Evolutionary conservation across 2,888 invertebrate species (phyloP), one percentile per base, ranked within the genome.

Genomic region (Drosophila dives): DNA sequence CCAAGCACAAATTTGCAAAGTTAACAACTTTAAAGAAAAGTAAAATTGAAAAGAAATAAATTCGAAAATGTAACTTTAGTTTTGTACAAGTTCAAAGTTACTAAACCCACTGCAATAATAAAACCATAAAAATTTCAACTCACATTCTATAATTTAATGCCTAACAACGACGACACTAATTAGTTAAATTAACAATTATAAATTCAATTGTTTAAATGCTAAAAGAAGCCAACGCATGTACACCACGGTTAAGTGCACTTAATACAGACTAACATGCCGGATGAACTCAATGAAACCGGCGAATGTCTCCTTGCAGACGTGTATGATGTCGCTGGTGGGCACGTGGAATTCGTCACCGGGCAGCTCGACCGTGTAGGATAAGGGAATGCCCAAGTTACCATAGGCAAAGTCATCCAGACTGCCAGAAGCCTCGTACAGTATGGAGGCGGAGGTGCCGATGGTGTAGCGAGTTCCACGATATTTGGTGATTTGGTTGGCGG

Each of bases 361-460:
- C 70, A 96, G 91, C 91, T 96, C 96, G 56, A 95, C 92, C 8
- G 96, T 96, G 83, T 95, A 96, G 0, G 95, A 91, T 34, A 96
- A 91, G 8, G 94, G 94, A 50, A 95, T 94, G 40, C 93, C 94
- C 77, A 93, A 80, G 33, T 93, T 93, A n/a, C 92, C 94, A 91
- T 95, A 95, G 33, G 95, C 95, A 91, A 94, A 96, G 85, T 96
- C 96, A 86, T 95, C 95, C 76, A 95, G 93, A 42, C 95, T 95
- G 42, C 96, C 96, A 50, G 92, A 91, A 38, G 95, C 94, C 20
- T 93, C 92, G 75, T 95, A 95, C 77, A 94, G 93, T 8, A 95
- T 90, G 17, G 94, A 93, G 1, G 94, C 89, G 0, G 93, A 93
- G 3, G 94, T 94, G 4, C 95, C 95, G 54, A 94, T 94, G 1